phyloP scores from a whole-genome alignment of 2,113 vertebrate genomes.

The Mesocricetus auratus region DNA sequence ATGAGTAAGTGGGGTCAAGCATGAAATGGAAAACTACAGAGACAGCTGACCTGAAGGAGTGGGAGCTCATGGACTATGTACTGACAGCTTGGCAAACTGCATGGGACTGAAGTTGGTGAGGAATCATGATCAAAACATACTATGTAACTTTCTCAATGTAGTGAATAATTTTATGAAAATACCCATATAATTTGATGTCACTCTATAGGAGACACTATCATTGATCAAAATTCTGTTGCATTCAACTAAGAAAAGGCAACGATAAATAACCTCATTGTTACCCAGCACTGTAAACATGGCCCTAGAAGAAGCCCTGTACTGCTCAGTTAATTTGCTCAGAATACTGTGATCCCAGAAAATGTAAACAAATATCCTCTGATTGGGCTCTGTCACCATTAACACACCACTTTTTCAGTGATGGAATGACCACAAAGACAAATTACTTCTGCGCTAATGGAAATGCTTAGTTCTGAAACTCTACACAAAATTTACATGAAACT shows the following conservation, averaged over 20 bases:
- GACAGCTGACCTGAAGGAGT: no score
- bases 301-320: background rate
- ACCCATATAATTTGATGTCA: background rate
- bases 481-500: background rate
- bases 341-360: background rate
- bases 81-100: no score
- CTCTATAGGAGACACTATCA: background rate
- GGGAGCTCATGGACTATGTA: no score
- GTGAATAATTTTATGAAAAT: no score
- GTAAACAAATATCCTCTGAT: background rate
- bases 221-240: no score
- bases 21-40: no score
- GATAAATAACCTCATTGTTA: background rate
- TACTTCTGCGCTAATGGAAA: background rate
- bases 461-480: background rate
- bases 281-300: no score
- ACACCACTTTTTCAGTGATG: no score
- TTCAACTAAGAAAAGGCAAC: no score
- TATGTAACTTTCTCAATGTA: background rate
- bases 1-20: no score
- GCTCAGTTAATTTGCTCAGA: background rate
- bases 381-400: no score
- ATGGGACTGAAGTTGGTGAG: no score
- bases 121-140: background rate
- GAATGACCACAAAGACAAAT: background rate